phyloP scores from a whole-genome alignment of 2,113 vertebrate species.

The Melospiza melodia region DNA sequence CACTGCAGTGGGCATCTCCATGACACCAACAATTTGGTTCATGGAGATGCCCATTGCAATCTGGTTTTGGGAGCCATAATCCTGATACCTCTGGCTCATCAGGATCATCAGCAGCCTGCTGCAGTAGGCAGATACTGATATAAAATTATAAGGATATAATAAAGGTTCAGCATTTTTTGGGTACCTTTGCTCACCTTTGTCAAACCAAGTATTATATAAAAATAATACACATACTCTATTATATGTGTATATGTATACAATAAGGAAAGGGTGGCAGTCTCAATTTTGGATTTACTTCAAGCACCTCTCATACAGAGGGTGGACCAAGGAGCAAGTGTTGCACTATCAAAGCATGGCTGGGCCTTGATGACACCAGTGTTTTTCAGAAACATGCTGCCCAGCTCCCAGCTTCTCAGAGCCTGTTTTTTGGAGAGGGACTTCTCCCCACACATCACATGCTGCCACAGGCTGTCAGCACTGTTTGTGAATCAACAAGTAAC shows the following conservation, averaged over 20 bases:
- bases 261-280: neutral
- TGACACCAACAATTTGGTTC: no score
- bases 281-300: neutral
- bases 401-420: neutral
- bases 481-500: neutral
- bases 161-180: neutral
- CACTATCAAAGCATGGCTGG: neutral
- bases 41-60: no score
- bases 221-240: neutral
- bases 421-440: neutral
- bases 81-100: accelerated
- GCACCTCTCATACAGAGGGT: neutral
- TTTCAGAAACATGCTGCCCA: neutral
- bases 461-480: neutral
- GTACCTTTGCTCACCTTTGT: neutral
- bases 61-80: neutral
- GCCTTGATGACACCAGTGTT: neutral
- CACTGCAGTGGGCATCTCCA: accelerated
- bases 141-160: neutral
- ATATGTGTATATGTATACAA: neutral
- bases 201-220: neutral
- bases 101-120: neutral
- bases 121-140: neutral
- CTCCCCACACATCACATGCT: neutral
- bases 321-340: neutral